These are phyloP conservation scores for Rotaria macrura DNA, from an alignment of 2,888 invertebrate species.

Conservation along the genomic window DNA sequence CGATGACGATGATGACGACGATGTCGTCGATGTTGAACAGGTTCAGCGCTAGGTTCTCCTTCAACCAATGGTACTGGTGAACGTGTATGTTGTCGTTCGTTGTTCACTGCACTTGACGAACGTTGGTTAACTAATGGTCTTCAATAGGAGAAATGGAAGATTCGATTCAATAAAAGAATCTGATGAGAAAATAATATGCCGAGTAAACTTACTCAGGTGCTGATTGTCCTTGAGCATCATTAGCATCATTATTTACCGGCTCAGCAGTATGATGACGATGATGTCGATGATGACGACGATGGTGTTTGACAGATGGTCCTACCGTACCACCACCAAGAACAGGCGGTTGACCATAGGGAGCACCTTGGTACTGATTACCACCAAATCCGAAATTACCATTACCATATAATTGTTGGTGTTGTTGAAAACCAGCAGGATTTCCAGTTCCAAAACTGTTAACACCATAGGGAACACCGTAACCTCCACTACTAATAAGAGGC, in stretches of 20 bases:
- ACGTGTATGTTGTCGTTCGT: neutral
- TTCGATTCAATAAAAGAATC: neutral
- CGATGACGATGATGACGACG: neutral
- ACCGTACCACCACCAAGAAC: neutral
- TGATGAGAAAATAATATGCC: too few species aligned
- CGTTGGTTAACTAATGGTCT: neutral
- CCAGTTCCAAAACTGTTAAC: neutral
- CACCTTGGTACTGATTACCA: neutral
- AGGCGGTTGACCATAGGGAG: neutral
- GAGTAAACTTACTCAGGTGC: neutral
- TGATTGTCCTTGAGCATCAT: neutral
- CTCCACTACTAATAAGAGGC: neutral
- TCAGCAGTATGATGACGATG: neutral
- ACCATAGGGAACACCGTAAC: neutral
- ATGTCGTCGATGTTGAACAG: neutral
- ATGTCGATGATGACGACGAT: neutral
- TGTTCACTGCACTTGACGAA: neutral
- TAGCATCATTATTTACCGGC: neutral
- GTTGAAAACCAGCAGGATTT: neutral
- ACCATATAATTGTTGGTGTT: neutral
- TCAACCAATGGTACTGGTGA: neutral
- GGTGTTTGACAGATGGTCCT: neutral
- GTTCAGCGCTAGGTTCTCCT: neutral
- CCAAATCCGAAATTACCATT: neutral
- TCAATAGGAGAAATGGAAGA: neutral